A percentile compares a stretch with the other conserved stretches of the same genome.
Evolutionary conservation across 2,797 vertebrate species (phyloP).

Genomic region (Heteromormyrus szaboi): DNA sequence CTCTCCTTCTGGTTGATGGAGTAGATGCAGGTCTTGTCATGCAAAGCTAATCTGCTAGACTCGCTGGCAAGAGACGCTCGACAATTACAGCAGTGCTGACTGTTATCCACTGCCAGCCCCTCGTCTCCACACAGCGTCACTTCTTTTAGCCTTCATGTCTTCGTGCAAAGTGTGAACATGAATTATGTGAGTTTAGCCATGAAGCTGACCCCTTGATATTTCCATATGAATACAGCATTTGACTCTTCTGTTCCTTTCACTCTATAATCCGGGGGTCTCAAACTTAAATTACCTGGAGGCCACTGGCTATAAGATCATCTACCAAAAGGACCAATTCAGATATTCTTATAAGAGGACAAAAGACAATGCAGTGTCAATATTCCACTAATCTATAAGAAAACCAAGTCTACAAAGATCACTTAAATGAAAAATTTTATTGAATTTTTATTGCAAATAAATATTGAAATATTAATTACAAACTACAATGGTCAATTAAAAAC

Average conservation of each 20-base stretch:
- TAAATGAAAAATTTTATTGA: neutral
- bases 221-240: neutral
- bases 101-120: neutral
- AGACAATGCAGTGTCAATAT: neutral
- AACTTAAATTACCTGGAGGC: neutral
- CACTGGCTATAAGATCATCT: neutral
- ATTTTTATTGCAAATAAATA: neutral
- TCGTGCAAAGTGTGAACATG: neutral
- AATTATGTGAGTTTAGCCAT: neutral
- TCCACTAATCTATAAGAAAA: neutral
- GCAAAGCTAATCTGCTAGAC: conserved; percentile 34
- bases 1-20: conserved; percentile 26
- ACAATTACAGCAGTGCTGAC: neutral
- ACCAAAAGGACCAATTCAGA: neutral
- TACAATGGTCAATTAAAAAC: neutral
- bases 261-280: neutral
- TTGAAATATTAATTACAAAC: neutral
- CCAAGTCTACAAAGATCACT: neutral
- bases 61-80: neutral
- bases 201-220: neutral
- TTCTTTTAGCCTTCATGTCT: neutral
- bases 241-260: neutral
- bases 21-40: conserved; percentile 34
- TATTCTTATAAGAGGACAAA: neutral
- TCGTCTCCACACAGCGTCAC: neutral